Base-by-base conservation (phyloP, 2,888 invertebrate species). In the Ormyrus rosae region DNA sequence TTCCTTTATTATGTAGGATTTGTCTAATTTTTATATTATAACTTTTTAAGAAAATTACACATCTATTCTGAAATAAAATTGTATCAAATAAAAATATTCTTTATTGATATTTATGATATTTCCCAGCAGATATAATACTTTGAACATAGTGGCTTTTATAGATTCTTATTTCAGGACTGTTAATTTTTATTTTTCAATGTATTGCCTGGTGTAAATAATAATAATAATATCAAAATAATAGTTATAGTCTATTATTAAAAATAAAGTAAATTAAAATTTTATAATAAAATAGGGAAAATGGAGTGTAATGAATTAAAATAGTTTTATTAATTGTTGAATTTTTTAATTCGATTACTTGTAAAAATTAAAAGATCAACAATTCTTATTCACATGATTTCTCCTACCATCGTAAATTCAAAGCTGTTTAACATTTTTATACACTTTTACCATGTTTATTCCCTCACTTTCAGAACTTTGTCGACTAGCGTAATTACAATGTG, bases 401-500 rank as follows among this genome's bases (percentile, higher is more conserved):
- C 19, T n/a, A 19, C 56, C 9, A 56, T 60, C 34, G 34, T 7
- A 8, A 60, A 11, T n/a, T 19, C 34, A 13, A 19, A 58, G 58
- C 13, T 58, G 9, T 60, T 60, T 19, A 60, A 11, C 13, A 13
- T 69, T 69, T 75, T 48, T 51, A 45, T 34, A 48, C 51, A 11
- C 13, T 75, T 9, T 55, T 11, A 56, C 67, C 50, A 50, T 55
- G 11, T 45, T 70, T 77, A 60, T 45, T 69, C 48, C 46, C 34
- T 34, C 34, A 34, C 3, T 34, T 34, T 34, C 4, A 34, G 34
- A 34, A 34, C 34, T 34, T 70, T 51, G 6, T 19, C n/a, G 50
- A 70, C 64, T 70, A 56, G 50, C 50, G 56, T 48, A 50, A 71
- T 70, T 50, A 55, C 9, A 9, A 45, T 34, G 10, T 55, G 63